Evolutionary conservation across 2,113 vertebrate genomes (phyloP).

Genomic region (Ancistrus triradiatus): DNA sequence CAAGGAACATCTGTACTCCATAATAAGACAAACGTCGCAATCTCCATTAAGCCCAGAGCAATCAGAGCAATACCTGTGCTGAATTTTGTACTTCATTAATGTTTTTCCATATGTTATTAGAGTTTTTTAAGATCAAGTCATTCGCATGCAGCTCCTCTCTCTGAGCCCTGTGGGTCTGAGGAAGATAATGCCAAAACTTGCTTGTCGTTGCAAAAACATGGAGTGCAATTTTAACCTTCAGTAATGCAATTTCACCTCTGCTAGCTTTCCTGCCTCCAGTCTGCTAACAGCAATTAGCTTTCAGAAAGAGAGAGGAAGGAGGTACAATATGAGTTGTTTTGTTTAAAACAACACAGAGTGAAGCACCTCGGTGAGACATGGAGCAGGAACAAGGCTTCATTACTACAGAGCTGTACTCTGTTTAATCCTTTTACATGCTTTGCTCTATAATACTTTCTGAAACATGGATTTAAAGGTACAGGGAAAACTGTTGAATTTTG

Average conservation of each 20-base stretch:
- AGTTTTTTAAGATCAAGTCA: not conserved
- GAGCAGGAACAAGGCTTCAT: too few species aligned
- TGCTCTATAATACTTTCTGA: too few species aligned
- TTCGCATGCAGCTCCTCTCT: not conserved
- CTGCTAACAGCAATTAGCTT: not conserved
- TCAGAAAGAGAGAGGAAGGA: not conserved
- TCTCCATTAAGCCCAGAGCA: not conserved
- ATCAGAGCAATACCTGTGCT: conserved; percentile 6
- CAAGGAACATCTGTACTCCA: not conserved
- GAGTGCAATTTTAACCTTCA: conserved; percentile 39
- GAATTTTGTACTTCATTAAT: conserved; percentile 8
- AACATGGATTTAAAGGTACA: too few species aligned
- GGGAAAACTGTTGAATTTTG: too few species aligned
- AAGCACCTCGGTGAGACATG: not conserved
- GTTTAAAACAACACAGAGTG: not conserved
- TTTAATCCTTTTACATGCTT: too few species aligned
- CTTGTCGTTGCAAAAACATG: conserved; percentile 30
- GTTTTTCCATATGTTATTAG: conserved; percentile 16
- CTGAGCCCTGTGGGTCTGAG: not conserved
- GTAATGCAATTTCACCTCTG: conserved; percentile 19
- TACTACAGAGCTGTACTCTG: too few species aligned
- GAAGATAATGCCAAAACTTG: conserved; percentile 37
- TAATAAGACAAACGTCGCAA: not conserved
- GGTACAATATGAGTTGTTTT: not conserved
- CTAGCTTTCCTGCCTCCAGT: not conserved